Evolutionary conservation across 2,113 vertebrate species (phyloP).

Genomic region (Dolichotis patagonum): DNA sequence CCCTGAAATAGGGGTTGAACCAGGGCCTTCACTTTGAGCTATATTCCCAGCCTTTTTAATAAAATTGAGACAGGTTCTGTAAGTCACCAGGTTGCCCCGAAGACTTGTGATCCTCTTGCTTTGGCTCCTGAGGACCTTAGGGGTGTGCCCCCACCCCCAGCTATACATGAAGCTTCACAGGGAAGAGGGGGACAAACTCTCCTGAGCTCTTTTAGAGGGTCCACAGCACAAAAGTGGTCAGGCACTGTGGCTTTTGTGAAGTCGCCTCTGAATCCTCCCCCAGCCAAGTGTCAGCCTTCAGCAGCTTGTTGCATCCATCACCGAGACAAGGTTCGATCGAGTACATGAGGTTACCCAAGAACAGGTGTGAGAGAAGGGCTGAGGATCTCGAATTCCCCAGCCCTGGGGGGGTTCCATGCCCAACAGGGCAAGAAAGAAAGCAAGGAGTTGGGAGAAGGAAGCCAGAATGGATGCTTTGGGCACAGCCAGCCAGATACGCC

Average conservation of each 20-base stretch:
- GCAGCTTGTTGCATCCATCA: background rate
- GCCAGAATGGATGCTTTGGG: background rate
- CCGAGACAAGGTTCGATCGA: background rate
- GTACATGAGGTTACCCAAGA: background rate
- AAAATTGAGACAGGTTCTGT: background rate
- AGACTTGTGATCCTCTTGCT: background rate
- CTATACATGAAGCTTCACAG: background rate
- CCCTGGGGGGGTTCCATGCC: background rate
- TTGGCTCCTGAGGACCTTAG: background rate
- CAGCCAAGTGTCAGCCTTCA: background rate
- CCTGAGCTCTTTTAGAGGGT: background rate
- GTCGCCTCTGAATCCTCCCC: background rate
- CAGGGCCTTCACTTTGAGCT: background rate
- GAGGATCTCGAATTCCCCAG: background rate
- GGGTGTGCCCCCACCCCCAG: background rate
- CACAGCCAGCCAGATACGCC: background rate
- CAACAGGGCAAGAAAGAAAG: background rate
- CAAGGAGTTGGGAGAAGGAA: background rate
- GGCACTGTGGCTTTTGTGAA: background rate
- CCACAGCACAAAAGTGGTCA: background rate
- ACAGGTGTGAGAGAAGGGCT: background rate
- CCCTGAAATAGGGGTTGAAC: background rate
- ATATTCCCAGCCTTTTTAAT: background rate
- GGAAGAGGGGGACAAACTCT: background rate
- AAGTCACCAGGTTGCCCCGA: background rate